These are phyloP conservation scores for Scaptomyza montana DNA, from an alignment of 1,140 invertebrate genomes.

Conservation along the genomic window DNA sequence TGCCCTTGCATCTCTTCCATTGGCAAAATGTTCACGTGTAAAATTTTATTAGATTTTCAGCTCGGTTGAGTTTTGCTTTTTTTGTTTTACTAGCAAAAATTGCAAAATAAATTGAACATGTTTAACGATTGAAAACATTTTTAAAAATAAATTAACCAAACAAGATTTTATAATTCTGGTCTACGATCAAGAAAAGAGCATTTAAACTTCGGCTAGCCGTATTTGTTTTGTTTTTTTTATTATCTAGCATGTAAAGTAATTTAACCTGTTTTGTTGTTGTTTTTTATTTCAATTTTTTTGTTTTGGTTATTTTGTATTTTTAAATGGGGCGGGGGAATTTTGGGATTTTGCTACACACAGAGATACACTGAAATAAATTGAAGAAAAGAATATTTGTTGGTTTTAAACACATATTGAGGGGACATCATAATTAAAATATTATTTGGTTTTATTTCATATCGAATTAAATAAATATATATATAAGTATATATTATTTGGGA, in stretches of 20 bases:
- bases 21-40: background rate
- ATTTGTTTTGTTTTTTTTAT: background rate
- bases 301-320: conserved; percentile 24
- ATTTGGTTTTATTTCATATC: conserved; percentile 1
- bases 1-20: conserved; percentile 3
- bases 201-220: conserved; percentile 22
- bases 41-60: background rate
- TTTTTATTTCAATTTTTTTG: background rate
- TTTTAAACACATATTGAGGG: conserved; percentile 62
- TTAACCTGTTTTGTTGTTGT: conserved; percentile 9
- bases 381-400: conserved; percentile 68
- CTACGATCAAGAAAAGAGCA: conserved; percentile 1
- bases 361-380: conserved; percentile 80
- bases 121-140: too few species aligned
- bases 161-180: background rate
- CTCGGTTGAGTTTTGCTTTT: background rate
- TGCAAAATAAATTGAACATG: background rate
- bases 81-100: background rate
- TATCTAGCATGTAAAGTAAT: background rate
- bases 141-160: too few species aligned
- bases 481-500: conserved; percentile 1
- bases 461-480: too few species aligned
- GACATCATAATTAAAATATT: conserved; percentile 35
- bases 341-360: conserved; percentile 74
- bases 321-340: conserved; percentile 35